Evolutionary conservation across 2,888 invertebrate species (phyloP), one percentile per base, ranked within the genome.

Genomic region (Cremastobaeus sp.): DNA sequence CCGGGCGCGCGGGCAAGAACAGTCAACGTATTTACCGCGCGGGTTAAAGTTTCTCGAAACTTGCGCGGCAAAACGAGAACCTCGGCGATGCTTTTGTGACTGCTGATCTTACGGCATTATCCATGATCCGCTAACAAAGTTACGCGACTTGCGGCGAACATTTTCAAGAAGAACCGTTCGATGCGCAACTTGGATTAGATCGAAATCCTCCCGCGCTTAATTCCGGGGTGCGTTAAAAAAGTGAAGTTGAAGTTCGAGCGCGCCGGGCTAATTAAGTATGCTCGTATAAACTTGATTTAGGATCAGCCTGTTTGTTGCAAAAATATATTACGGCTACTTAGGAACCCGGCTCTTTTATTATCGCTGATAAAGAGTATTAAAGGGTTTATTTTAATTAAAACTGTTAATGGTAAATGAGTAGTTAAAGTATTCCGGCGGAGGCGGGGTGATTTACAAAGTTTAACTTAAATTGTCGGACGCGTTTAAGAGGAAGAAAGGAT

Each of bases 351-450:
- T 59, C 59, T 54, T 60, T 59, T 69, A 59, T 69, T 60, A 69
- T 59, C 60, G 39, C 39, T 60, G 69, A 69, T 60, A 60, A 60
- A 60, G 69, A 69, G 69, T 60, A 60, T 60, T 60, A 60, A 60
- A 69, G 60, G 69, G 60, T 60, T 69, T 60, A 69, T 69, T 69
- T 69, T 60, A 69, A 69, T 69, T 69, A 69, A 60, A 69, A 69
- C 69, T 69, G 54, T 69, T 54, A 60, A 69, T 69, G 69, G 45
- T 60, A 54, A 54, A 69, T 60, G 69, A 60, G 60, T 69, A 69
- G 54, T 70, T 70, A 70, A 70, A 70, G 69, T 69, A 62, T 62
- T 62, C 30, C 45, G 14, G 45, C 2, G 20, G 15, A n/a, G 25
- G 39, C 20, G 21, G 32, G 43, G 14, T 69, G 60, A 69, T 60